Evolutionary conservation across 2,888 invertebrate genomes (phyloP), one percentile per base, ranked within the genome.

Genomic region (Endotricha flammealis): DNA sequence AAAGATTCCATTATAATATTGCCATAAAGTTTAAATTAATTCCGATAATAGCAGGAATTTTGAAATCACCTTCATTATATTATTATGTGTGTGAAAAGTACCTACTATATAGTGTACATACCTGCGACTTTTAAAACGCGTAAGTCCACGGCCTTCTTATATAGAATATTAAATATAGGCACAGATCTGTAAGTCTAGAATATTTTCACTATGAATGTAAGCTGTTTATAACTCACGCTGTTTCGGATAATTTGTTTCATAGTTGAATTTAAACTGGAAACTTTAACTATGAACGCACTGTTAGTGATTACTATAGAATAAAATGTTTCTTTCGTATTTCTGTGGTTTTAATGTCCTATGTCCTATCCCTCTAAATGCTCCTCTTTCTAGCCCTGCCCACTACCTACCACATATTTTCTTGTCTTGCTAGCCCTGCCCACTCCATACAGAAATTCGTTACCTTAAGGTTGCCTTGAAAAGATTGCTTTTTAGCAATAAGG

Each of bases 211-310:
- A 61, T 59, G 35, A 48, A 48, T 60, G 52, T 73, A 70, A 75
- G 73, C 74, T 74, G 62, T 67, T 65, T 73, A 62, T 76, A 70
- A 57, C 62, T 66, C 80, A 81, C 80, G 77, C 79, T 77, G 50
- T 70, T 63, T 63, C 51, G 22, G 51, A 52, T 29, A 45, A 53
- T 52, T 52, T 56, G 40, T 48, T 57, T 59, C 43, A 46, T 52
- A 48, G 53, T 51, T 20, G 20, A 58, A 65, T 66, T 70, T 64
- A 70, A 67, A 57, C 57, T 52, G 53, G 64, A 67, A 71, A 69
- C 63, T 68, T 61, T 66, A 67, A 70, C 74, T 79, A 79, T 79
- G 75, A 75, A 76, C 74, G 82, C 82, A 83, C 82, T 81, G 57
- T 78, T 81, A 80, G 81, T 71, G 61, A 72, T 71, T 68, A 61